These are phyloP conservation scores for Aplysia californica DNA, from an alignment of 1,140 invertebrate species.

Conservation along the genomic window DNA sequence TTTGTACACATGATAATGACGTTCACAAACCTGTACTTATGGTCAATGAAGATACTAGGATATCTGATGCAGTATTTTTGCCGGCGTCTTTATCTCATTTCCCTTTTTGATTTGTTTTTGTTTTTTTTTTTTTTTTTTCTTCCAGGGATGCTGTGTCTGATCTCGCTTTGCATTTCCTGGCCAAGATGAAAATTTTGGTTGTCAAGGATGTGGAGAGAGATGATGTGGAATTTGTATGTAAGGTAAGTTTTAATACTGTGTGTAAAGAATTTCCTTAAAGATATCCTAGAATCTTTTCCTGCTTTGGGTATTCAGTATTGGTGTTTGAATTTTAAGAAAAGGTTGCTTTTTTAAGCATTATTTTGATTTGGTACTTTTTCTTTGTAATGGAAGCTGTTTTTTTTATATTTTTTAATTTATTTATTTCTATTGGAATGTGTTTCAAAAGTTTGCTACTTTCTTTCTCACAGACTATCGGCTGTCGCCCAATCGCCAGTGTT, in stretches of 20 bases:
- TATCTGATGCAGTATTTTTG: too few species aligned
- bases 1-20: neutral
- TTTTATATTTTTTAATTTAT: too few species aligned
- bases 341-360: too few species aligned
- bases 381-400: too few species aligned
- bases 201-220: constrained; percentile 98
- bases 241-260: constrained; percentile 69
- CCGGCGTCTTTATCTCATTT: too few species aligned
- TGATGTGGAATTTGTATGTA: constrained; percentile 97
- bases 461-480: constrained; percentile 80
- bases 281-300: neutral
- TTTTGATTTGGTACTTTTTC: too few species aligned
- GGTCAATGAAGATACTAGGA: too few species aligned
- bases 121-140: constrained; percentile 25
- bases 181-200: constrained; percentile 99
- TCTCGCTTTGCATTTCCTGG: constrained; percentile 96
- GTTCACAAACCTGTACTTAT: constrained; percentile 19
- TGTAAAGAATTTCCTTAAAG: neutral
- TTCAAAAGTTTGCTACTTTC: too few species aligned
- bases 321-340: neutral
- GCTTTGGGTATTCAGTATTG: neutral
- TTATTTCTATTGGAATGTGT: too few species aligned
- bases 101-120: too few species aligned
- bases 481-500: constrained; percentile 96
- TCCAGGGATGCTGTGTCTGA: constrained; percentile 94